phyloP scores from a whole-genome alignment of 1,140 invertebrate genomes.

The Popillia japonica region DNA sequence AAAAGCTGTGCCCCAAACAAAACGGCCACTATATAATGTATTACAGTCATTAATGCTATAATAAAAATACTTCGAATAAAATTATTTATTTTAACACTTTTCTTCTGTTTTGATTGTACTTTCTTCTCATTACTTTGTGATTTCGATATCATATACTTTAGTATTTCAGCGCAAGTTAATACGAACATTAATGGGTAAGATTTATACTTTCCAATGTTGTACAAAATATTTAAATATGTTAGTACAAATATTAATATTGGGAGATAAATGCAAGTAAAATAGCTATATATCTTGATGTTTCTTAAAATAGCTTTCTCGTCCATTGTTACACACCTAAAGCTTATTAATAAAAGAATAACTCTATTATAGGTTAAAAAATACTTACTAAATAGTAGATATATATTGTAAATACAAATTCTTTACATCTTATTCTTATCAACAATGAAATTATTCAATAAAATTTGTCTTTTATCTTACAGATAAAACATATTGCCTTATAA shows the following conservation, averaged over 20 bases:
- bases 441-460: neutral
- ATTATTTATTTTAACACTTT: slow-evolving; percentile 32
- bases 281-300: slow-evolving; percentile 30
- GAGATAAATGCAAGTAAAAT: slow-evolving; percentile 36
- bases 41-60: slow-evolving; percentile 55
- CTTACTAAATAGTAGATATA: neutral
- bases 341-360: neutral
- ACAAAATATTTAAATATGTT: slow-evolving; percentile 27
- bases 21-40: slow-evolving; percentile 71
- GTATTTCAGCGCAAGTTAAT: slow-evolving; percentile 16
- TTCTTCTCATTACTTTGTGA: slow-evolving; percentile 12
- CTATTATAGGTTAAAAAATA: neutral
- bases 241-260: slow-evolving; percentile 15
- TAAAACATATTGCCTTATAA: too few species aligned
- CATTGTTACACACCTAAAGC: neutral
- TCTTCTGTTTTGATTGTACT: slow-evolving; percentile 12
- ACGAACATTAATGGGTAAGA: slow-evolving; percentile 27
- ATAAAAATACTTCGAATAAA: slow-evolving; percentile 56
- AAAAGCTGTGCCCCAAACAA: slow-evolving; percentile 80
- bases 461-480: neutral
- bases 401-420: neutral
- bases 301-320: slow-evolving; percentile 13
- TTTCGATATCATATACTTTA: slow-evolving; percentile 25
- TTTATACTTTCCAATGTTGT: slow-evolving; percentile 39
- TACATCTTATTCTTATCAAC: neutral